Conservation (phyloP, 1,140 invertebrate species). For the Episyrphus balteatus region DNA sequence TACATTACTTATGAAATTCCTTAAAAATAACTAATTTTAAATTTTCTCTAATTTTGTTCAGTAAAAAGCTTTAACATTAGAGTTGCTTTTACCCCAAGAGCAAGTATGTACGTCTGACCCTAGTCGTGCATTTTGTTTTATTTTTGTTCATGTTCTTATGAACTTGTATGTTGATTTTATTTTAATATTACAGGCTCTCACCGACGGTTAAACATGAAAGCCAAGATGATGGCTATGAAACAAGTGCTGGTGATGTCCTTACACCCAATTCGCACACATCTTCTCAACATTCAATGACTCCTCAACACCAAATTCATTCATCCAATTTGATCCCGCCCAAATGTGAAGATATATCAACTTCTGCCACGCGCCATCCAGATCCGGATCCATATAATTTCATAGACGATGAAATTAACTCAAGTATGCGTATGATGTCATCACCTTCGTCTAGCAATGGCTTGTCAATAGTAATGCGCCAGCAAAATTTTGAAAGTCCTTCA, state of each 20-base stretch:
- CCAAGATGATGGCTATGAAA: slow-evolving; percentile 77
- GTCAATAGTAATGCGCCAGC: not conserved
- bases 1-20: too few relatives aligned
- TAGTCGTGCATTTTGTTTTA: too few relatives aligned
- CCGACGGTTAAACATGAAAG: slow-evolving; percentile 52
- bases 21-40: too few relatives aligned
- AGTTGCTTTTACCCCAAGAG: not conserved
- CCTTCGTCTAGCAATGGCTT: not conserved
- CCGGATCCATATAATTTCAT: slow-evolving; percentile 69
- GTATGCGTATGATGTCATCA: slow-evolving; percentile 1
- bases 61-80: too few relatives aligned
- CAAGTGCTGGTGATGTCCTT: slow-evolving; percentile 64
- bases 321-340: too few relatives aligned
- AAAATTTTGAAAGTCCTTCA: not conserved
- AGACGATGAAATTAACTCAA: slow-evolving; percentile 47
- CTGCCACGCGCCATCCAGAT: too few relatives aligned
- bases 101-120: slow-evolving; percentile 6
- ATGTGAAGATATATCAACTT: too few relatives aligned
- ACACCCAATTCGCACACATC: slow-evolving; percentile 46
- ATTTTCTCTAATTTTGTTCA: too few relatives aligned
- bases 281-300: slow-evolving; percentile 43
- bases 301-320: slow-evolving; percentile 22
- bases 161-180: not conserved
- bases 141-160: not conserved
- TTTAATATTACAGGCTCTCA: slow-evolving; percentile 23